phyloP scores from a whole-genome alignment of 2,113 vertebrate genomes.

The Lota lota region DNA sequence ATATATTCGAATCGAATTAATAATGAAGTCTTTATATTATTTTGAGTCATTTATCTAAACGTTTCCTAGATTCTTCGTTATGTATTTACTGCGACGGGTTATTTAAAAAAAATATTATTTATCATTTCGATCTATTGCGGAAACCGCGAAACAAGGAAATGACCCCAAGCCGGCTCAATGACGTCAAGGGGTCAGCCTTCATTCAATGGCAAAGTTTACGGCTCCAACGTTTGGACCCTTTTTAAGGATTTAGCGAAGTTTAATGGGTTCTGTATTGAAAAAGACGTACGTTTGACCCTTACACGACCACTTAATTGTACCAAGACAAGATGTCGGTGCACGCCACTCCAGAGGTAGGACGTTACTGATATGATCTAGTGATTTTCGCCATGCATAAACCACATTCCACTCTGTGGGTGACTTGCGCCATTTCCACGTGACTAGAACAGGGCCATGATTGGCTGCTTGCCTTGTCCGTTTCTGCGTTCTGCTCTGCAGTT shows the following conservation, averaged over 20 bases:
- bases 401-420: neutral
- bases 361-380: neutral
- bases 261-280: neutral
- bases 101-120: too few species aligned
- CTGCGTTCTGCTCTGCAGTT: neutral
- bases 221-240: neutral
- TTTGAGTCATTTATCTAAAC: too few species aligned
- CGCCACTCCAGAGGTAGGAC: constrained; percentile 40
- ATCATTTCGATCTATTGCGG: too few species aligned
- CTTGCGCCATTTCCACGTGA: constrained; percentile 16
- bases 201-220: constrained; percentile 4
- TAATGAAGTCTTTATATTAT: too few species aligned
- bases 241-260: neutral
- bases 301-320: neutral
- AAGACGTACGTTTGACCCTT: neutral
- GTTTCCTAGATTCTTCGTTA: too few species aligned
- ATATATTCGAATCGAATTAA: too few species aligned
- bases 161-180: constrained; percentile 36
- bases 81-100: too few species aligned
- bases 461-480: neutral
- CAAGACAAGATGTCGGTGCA: constrained; percentile 50
- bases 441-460: neutral
- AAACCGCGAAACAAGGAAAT: constrained; percentile 49
- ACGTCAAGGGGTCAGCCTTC: constrained; percentile 22
- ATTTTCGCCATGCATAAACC: neutral